Evolutionary conservation across 1,140 invertebrate genomes (phyloP), one percentile per base, ranked within the genome.

Genomic region (Lanistes nyassanus): DNA sequence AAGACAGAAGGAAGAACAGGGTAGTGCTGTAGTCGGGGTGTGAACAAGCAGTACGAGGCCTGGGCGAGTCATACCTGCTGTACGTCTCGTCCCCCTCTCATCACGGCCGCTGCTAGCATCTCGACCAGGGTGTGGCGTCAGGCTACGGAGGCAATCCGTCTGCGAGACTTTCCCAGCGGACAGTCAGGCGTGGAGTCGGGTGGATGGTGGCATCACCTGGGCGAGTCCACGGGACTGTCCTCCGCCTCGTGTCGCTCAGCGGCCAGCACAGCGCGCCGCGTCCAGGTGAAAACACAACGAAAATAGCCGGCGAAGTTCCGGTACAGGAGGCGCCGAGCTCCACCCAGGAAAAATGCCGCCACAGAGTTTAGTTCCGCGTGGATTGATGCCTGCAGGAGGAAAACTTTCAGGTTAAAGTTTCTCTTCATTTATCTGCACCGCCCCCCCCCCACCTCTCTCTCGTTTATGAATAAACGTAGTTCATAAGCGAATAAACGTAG

Each of bases 261-360:
- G 55, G 31, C 31, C 1, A 37, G 26, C 2, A 72, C 26, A 34
- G 70, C 70, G 23, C 56, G 70, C 34, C 70, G 42, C 3, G 70
- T 72, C 70, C 70, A 72, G 53, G 56, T 53, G 36, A 72, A 72
- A 6, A 72, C 70, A 55, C 60, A 56, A 13, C 70, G 70, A 36
- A 72, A 72, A 55, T 72, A 72, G 56, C 55, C 36, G 36, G 70
- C 70, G 36, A 72, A 72, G 55, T 56, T 56, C 3, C 70, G 70
- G 36, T 72, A 72, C 34, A 72, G 34, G 26, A 72, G 42, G 23
- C 70, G 55, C 0, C 70, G 70, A 3, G 60, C 56, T 6, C 70
- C 70, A 23, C 55, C 60, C 70, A 72, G 56, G 70, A 72, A 72
- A 19, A 72, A 72, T 1, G 70, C 70, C 16, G 70, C 70, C 13